These are phyloP conservation scores for Catharus fuscescens DNA, from an alignment of 2,113 vertebrate genomes.

Conservation along the genomic window DNA sequence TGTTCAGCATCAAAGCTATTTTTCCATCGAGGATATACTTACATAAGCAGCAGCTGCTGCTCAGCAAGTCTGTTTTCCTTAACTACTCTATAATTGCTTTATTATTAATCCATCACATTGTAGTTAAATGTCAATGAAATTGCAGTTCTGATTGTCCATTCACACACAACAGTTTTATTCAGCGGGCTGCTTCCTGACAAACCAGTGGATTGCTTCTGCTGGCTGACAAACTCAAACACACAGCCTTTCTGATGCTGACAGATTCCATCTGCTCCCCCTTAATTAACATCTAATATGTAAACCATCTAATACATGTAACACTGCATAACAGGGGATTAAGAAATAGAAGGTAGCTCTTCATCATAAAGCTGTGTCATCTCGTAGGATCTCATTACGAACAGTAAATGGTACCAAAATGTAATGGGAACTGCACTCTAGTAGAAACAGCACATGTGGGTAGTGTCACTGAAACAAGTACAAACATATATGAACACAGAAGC, in stretches of 20 bases:
- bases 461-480: not conserved
- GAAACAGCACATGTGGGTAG: not conserved
- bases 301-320: conserved; percentile 63
- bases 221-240: not conserved
- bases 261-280: conserved; percentile 70
- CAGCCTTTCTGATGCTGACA: conserved; percentile 64
- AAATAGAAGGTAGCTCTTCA: conserved; percentile 60
- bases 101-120: not conserved
- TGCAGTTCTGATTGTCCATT: not conserved
- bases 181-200: not conserved
- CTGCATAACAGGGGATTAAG: conserved; percentile 68
- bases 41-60: not conserved
- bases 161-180: not conserved
- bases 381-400: not conserved
- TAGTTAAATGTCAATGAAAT: not conserved
- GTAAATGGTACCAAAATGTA: not conserved
- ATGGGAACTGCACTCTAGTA: not conserved
- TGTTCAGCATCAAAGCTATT: not conserved
- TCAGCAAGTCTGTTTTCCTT: not conserved
- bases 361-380: conserved; percentile 18
- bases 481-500: not conserved
- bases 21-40: not conserved
- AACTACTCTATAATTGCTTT: not conserved
- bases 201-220: not conserved
- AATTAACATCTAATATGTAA: conserved; percentile 70